Evolutionary conservation across 2,113 vertebrate species (phyloP).

Genomic region (Rhinolophus sinicus): DNA sequence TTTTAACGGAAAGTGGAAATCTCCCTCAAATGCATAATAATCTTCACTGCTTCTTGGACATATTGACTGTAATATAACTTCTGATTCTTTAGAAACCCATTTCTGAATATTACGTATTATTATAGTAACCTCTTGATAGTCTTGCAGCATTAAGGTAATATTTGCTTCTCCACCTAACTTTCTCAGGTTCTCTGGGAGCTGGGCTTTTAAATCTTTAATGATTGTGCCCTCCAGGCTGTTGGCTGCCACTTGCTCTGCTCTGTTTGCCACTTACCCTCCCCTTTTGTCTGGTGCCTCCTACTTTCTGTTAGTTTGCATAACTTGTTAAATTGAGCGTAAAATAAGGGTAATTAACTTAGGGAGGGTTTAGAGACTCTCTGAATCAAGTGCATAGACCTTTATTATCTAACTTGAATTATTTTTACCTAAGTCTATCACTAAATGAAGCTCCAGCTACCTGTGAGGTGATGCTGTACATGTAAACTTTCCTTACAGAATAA

Average conservation of each 20-base stretch:
- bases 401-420: constrained; percentile 27
- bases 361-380: neutral
- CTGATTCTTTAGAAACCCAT: neutral
- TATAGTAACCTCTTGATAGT: neutral
- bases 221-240: neutral
- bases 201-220: neutral
- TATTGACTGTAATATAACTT: neutral
- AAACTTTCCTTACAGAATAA: neutral
- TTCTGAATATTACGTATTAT: neutral
- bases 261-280: neutral
- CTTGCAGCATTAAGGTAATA: neutral
- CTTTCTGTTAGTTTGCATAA: neutral
- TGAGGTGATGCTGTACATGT: neutral
- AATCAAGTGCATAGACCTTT: neutral
- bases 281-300: neutral
- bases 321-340: constrained; percentile 65
- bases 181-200: neutral
- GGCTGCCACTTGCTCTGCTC: neutral
- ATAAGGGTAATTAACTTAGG: constrained; percentile 46
- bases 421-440: neutral
- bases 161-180: neutral
- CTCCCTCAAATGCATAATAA: neutral
- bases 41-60: neutral
- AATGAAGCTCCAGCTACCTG: neutral
- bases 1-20: neutral